Base-by-base conservation (phyloP, 2,888 invertebrate species). In the Hypomecis punctinalis region DNA sequence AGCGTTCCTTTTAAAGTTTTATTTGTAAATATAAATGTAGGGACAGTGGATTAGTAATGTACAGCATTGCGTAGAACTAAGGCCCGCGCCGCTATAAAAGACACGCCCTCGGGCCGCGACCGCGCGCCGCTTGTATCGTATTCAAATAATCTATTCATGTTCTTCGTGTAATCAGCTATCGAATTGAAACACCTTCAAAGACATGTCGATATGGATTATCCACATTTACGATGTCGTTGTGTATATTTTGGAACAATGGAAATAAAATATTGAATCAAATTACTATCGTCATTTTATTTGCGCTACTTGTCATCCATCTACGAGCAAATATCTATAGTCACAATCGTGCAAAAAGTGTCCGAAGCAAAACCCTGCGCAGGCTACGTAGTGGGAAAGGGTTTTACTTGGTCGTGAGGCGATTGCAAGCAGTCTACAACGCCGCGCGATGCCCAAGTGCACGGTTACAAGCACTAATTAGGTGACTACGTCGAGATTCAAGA, bases 1-100 rank as follows among this genome's bases (percentile, higher is more conserved):
- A 92, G 92, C 91, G 92, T 92, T 93, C 92, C 91, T 91, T 91
- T 91, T 89, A 92, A 92, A 91, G 91, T 91, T 93, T 93, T 91
- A 92, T 91, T 91, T 93, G 92, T 93, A 93, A 90, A 92, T 93
- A 91, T 90, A 73, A 87, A 89, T 84, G 84, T 92, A 91, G 88
- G 90, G 82, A 89, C 90, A 86, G 83, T 91, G 90, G 90, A 90
- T 89, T 87, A 91, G 88, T 90, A 88, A 89, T 89, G 86, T 87
- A 82, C 81, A 83, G 81, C 78, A 84, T 82, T 80, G 84, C 71
- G 84, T 82, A 85, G 84, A 65, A 73, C 81, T 73, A 66, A 71
- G 54, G 60, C 56, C 69, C 69, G 73, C 74, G 55, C 76, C 58
- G 60, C 66, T 59, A 78, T 81, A 84, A 86, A 86, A 88, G 88